Conservation (phyloP, 2,888 invertebrate species). For the Hirtodrosophila histrioides region DNA sequence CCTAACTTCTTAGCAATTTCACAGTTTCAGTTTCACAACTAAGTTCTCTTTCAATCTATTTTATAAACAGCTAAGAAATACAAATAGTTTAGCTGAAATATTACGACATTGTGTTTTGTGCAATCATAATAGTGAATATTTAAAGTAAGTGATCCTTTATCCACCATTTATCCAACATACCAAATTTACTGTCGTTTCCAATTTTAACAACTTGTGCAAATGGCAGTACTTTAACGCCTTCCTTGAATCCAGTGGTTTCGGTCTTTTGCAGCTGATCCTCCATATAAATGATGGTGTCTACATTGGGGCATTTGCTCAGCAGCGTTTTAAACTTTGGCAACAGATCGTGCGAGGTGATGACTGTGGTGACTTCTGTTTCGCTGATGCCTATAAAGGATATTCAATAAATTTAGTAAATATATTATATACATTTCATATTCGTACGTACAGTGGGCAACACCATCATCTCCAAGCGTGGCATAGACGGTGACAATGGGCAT, state of each 20-base stretch:
- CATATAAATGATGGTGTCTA: conserved; percentile 93
- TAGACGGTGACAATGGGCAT: conserved; percentile 98
- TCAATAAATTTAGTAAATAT: background rate
- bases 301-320: conserved; percentile 89
- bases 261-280: conserved; percentile 93
- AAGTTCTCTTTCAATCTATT: no score
- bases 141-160: no score
- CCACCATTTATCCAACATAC: conserved; percentile 71
- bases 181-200: conserved; percentile 86
- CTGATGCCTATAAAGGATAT: conserved; percentile 87
- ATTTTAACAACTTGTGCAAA: conserved; percentile 89
- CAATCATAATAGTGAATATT: no score
- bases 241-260: conserved; percentile 89
- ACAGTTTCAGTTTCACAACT: no score
- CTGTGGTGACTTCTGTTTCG: conserved; percentile 96
- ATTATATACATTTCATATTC: background rate
- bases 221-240: conserved; percentile 89
- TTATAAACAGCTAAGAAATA: no score
- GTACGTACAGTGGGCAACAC: conserved; percentile 93
- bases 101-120: no score
- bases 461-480: conserved; percentile 98
- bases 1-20: no score
- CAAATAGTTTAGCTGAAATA: no score
- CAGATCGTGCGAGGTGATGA: conserved; percentile 96
- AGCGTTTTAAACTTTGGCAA: conserved; percentile 95